Percentiles rank a stretch among this genome's conserved stretches.
phyloP scores from a whole-genome alignment of 2,888 invertebrate species.

The Tetheella fluctuosa region DNA sequence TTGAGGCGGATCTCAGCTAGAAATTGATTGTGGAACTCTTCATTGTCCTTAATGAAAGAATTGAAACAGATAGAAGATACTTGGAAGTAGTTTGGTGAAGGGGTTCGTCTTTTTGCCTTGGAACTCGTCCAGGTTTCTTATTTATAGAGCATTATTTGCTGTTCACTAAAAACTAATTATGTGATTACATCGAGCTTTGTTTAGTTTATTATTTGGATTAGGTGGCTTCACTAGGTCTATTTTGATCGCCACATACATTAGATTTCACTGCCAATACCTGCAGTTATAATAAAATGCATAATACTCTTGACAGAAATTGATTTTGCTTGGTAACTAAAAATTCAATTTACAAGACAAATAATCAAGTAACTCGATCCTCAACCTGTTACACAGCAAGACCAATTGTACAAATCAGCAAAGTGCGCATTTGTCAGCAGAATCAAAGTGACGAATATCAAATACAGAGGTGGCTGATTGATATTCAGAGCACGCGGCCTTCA shows the following conservation, averaged over 20 bases:
- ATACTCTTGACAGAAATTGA: no score
- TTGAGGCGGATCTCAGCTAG: conserved; percentile 58
- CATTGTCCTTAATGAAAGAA: conserved; percentile 80
- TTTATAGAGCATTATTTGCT: conserved; percentile 1
- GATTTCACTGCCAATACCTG: no score
- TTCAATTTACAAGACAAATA: conserved; percentile 14
- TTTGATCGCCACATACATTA: no score
- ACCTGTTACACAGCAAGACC: conserved; percentile 37
- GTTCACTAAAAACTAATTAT: not conserved
- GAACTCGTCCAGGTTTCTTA: conserved; percentile 1
- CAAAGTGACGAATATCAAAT: conserved; percentile 43
- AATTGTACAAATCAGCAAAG: conserved; percentile 37
- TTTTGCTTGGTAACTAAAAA: no score
- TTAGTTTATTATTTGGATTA: no score
- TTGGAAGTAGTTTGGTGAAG: conserved; percentile 21
- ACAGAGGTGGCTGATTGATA: conserved; percentile 25
- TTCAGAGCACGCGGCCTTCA: conserved; percentile 47
- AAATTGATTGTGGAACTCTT: conserved; percentile 80
- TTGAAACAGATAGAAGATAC: conserved; percentile 73
- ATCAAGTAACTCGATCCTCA: conserved; percentile 4
- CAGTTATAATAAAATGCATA: no score
- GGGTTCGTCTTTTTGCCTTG: conserved; percentile 21
- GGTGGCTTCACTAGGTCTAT: not conserved
- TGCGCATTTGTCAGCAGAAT: conserved; percentile 44
- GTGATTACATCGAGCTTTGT: conserved; percentile 14